phyloP scores from a whole-genome alignment of 2,888 invertebrate species.

The Anticlea derivata region DNA sequence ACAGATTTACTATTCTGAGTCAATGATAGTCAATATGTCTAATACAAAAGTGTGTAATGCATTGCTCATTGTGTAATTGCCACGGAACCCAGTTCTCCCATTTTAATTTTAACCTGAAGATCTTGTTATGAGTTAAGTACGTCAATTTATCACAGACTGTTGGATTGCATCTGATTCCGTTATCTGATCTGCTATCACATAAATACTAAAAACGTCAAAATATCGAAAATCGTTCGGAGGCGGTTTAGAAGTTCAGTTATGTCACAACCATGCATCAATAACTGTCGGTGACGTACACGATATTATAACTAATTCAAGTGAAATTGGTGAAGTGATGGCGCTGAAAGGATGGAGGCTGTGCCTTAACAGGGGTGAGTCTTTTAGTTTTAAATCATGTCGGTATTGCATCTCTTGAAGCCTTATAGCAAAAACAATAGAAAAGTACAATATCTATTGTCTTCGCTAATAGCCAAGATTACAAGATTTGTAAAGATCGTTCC shows the following conservation, averaged over 20 bases:
- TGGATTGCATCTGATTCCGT: slow-evolving; percentile 30
- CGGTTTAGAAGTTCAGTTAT: slow-evolving; percentile 6
- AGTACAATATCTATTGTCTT: no score
- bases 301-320: no score
- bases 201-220: not conserved
- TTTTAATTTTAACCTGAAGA: not conserved
- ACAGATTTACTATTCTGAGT: no score
- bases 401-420: no score
- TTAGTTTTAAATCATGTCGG: no score
- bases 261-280: slow-evolving; percentile 16
- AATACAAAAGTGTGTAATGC: no score
- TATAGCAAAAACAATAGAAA: no score
- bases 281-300: no score
- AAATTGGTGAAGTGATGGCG: slow-evolving; percentile 49
- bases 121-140: slow-evolving; percentile 10
- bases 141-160: slow-evolving; percentile 39
- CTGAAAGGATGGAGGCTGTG: slow-evolving; percentile 67
- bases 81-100: not conserved
- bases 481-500: no score
- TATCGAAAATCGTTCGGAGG: slow-evolving; percentile 2
- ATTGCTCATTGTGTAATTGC: no score
- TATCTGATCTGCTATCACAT: slow-evolving; percentile 18
- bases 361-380: slow-evolving; percentile 64
- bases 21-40: no score
- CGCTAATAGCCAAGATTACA: no score